Base-by-base conservation (phyloP, 2,888 invertebrate genomes). In the Galerucella nymphaeae region DNA sequence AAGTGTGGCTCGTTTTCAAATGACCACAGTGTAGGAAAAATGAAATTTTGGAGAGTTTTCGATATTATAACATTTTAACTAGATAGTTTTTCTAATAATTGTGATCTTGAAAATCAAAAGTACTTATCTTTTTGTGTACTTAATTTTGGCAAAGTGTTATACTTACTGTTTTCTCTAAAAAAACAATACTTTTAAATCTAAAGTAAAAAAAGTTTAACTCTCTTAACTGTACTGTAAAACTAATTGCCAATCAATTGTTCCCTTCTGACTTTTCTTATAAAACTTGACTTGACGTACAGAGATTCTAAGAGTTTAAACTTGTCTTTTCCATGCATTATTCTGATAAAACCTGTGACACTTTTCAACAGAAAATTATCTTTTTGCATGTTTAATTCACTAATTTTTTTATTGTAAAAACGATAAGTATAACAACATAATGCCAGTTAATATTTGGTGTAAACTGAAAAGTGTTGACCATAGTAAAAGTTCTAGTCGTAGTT, bases 381-480 rank as follows among this genome's bases (percentile, higher is more conserved):
- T 30, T 30, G 30, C 30, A 5, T 4, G 5, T 30, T 30, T 4
- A 30, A 30, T 30, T 30, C 23, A 23, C 23, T 23, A 23, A 23
- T 23, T 30, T 5, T 42, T 42, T 42, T 13, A n/a, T n/a, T n/a
- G 45, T 45, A 45, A 45, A 45, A 45, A 53, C 53, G 16, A 18
- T 16, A 53, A 53, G 18, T 53, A n/a, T 48, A n/a, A 14, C 14
- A 18, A 18, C n/a, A 1, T 10, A 18, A 9, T 53, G 10, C 18
- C 16, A 42, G n/a, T 42, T 42, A 69, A 73, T 70, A 41, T 58
- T 61, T 65, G 30, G 18, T 71, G 66, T 67, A 45, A 67, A 75
- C 77, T 80, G 79, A 81, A 81, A 81, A 82, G 79, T 81, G 81
- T 81, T 78, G 75, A 78, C 75, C 78, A 78, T 81, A 81, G 80